phyloP scores from a whole-genome alignment of 1,140 invertebrate genomes.

The Drosophila asahinai region DNA sequence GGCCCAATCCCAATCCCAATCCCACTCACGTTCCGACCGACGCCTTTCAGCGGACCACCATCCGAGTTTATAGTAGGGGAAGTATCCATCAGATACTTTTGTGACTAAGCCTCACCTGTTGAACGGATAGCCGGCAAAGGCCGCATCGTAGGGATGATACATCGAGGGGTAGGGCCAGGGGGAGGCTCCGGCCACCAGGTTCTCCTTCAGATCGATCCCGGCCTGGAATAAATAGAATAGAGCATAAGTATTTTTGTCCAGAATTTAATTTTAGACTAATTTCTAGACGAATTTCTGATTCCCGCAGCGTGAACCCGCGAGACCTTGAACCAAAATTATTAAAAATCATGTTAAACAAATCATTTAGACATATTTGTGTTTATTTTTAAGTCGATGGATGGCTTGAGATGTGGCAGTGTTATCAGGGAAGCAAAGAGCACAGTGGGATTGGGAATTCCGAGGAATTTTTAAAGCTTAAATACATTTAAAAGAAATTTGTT shows the following conservation, averaged over 20 bases:
- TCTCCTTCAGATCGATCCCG: conserved; percentile 94
- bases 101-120: conserved; percentile 91
- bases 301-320: conserved; percentile 33
- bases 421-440: conserved; percentile 28
- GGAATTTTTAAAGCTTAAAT: not conserved
- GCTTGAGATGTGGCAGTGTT: conserved; percentile 31
- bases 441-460: not conserved
- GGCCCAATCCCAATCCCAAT: conserved; percentile 13
- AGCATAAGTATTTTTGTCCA: conserved; percentile 15
- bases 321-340: conserved; percentile 82
- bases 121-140: conserved; percentile 95
- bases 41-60: conserved; percentile 74
- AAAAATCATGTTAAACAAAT: conserved; percentile 84
- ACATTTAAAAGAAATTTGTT: too few species aligned
- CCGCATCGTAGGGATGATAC: conserved; percentile 95
- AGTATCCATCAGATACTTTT: conserved; percentile 35
- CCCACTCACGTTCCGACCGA: conserved; percentile 65
- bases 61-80: conserved; percentile 47
- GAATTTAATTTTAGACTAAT: conserved; percentile 32
- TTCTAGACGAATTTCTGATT: conserved; percentile 7
- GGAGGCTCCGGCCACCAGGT: conserved; percentile 92
- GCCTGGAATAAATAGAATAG: conserved; percentile 62
- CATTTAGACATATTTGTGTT: conserved; percentile 67
- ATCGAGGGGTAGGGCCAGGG: conserved; percentile 94
- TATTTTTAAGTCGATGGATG: conserved; percentile 20